Evolutionary conservation across 1,140 invertebrate species (phyloP), one percentile per base, ranked within the genome.

Genomic region (Camponotus pennsylvanicus): DNA sequence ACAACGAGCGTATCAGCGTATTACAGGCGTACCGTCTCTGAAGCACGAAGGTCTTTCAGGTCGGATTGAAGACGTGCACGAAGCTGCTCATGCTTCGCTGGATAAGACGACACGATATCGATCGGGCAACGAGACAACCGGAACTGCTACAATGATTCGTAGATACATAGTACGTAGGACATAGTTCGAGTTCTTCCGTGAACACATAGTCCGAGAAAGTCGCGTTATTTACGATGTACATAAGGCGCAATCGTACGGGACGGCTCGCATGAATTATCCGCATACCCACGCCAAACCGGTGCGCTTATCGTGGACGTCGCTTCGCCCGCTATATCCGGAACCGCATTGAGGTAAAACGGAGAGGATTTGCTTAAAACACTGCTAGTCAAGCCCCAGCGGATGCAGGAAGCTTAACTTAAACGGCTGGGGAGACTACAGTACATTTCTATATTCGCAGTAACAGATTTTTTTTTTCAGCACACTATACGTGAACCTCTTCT

Each of bases 351-450:
- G 88, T 86, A 90, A 90, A 89, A 57, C 86, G 52, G 71, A 79
- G 85, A 86, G 90, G 91, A 93, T 93, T 94, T 92, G 86, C 75
- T 73, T 90, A 76, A 85, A 86, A 86, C 88, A 85, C 66, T 80
- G 80, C 82, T 85, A 69, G 87, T 90, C 88, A 91, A 86, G 77
- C 84, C 52, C 66, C 80, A 78, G 88, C 77, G 76, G 82, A 88
- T 76, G 78, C 59, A 75, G 64, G 61, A 45, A 85, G 89, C 88
- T 91, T 89, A 89, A 66, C 42, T 40, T 57, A 78, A 78, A 75
- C 78, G 67, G 80, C 21, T 18, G 45, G 61, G 21, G 55, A 42
- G 52, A 77, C 87, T 61, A 45, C 82, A 34, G n/a, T 34, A 34
- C 59, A 73, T 59, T 82, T 80, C 49, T 67, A 83, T 34, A 55